Conservation (phyloP, 2,113 vertebrate species). For the Channa maculata region DNA sequence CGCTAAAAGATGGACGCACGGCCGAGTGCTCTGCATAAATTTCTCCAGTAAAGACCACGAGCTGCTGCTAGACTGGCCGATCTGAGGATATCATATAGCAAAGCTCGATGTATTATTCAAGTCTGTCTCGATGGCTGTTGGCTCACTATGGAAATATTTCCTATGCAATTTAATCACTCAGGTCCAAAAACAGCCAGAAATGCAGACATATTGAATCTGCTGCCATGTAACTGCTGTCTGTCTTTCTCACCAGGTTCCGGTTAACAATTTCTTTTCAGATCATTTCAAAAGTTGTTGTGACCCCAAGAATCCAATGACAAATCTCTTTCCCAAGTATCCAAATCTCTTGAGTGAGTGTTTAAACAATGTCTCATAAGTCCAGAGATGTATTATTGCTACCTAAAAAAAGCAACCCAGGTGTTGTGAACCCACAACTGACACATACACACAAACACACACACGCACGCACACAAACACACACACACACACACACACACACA, state of each 20-base stretch:
- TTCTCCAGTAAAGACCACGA: slow-evolving; percentile 36
- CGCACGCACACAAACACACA: no score
- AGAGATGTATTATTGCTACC: slow-evolving; percentile 68
- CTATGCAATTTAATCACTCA: slow-evolving; percentile 71
- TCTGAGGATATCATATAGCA: slow-evolving; percentile 65
- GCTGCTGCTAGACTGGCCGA: slow-evolving; percentile 39
- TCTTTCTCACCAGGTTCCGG: slow-evolving; percentile 42
- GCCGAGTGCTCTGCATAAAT: slow-evolving; percentile 64
- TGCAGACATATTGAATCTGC: slow-evolving; percentile 61
- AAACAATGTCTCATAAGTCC: slow-evolving; percentile 61
- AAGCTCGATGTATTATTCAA: slow-evolving; percentile 75
- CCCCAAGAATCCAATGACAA: slow-evolving; percentile 64
- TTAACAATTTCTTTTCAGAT: slow-evolving; percentile 33
- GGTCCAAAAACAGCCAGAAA: slow-evolving; percentile 65
- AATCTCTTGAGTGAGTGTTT: slow-evolving; percentile 67
- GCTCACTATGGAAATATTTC: slow-evolving; percentile 71
- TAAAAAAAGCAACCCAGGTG: slow-evolving; percentile 79
- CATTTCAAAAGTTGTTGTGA: slow-evolving; percentile 60
- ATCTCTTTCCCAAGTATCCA: slow-evolving; percentile 51
- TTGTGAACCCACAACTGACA: slow-evolving; percentile 19
- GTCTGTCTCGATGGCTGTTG: slow-evolving; percentile 57
- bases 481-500: slow-evolving; percentile 49
- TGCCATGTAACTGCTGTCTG: slow-evolving; percentile 36
- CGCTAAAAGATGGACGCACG: slow-evolving; percentile 45
- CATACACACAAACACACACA: no score